Evolutionary conservation across 2,888 invertebrate species (phyloP).

Genomic region (Tenthredo mesomela): DNA sequence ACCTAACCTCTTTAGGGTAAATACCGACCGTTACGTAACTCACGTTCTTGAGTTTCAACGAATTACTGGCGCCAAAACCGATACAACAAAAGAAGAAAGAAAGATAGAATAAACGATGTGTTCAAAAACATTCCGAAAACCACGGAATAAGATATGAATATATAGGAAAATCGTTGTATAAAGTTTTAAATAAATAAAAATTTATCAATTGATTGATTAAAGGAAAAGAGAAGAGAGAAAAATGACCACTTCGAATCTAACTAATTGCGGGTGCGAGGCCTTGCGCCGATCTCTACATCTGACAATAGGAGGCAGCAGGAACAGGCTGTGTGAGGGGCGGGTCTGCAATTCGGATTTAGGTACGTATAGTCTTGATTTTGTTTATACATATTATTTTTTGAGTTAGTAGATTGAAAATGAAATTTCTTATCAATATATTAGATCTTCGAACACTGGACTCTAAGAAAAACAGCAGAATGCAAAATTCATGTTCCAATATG

Average conservation of each 20-base stretch:
- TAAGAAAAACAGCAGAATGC: no score
- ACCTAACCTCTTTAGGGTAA: conserved; percentile 5
- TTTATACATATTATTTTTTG: background rate
- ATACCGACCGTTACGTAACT: background rate
- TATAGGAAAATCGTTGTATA: background rate
- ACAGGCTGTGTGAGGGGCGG: background rate
- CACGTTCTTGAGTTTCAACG: background rate
- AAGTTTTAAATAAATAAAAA: background rate
- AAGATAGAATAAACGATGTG: background rate
- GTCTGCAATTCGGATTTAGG: background rate
- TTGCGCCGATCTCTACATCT: background rate
- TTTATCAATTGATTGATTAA: background rate
- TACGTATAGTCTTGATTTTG: background rate
- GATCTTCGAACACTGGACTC: background rate
- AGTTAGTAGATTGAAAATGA: background rate
- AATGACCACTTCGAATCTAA: background rate
- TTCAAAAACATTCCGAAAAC: background rate
- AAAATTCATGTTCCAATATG: no score
- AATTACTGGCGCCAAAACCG: background rate
- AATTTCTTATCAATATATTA: background rate
- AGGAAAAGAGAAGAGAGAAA: background rate
- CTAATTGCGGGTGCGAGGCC: background rate
- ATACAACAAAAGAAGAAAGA: background rate
- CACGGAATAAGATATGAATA: background rate
- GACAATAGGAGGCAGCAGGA: background rate